Conservation (phyloP, 2,797 vertebrate species). For the Anabacerthia variegaticeps region DNA sequence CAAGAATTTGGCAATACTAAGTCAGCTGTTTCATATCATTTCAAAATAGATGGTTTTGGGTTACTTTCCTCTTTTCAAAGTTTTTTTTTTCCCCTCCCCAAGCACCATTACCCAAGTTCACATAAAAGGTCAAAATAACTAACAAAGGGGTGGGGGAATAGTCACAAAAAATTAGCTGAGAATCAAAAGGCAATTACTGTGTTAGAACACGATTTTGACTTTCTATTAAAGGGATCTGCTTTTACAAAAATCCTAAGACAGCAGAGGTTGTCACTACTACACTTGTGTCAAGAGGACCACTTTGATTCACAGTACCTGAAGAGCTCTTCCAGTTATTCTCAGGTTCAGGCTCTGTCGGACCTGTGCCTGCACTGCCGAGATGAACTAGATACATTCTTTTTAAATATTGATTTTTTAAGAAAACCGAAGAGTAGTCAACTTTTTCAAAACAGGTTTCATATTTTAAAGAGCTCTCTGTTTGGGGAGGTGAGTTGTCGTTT, state of each 20-base stretch:
- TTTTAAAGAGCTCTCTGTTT: background rate
- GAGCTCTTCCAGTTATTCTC: background rate
- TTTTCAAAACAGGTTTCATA: background rate
- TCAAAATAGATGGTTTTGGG: background rate
- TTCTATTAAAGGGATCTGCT: background rate
- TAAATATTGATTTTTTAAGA: background rate
- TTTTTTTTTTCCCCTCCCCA: background rate
- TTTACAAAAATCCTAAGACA: background rate
- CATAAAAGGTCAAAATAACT: background rate
- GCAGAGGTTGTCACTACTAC: background rate
- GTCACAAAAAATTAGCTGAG: background rate
- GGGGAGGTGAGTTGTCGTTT: fast-evolving
- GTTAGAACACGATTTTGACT: background rate
- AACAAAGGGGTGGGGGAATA: background rate
- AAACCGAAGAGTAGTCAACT: background rate
- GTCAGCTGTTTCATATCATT: background rate
- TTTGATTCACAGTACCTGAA: background rate
- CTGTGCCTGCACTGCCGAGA: background rate
- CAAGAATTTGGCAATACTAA: constrained; percentile 24
- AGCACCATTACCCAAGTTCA: background rate
- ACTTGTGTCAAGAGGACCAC: background rate
- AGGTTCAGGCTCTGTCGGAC: background rate
- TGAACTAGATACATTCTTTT: background rate
- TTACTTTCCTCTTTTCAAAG: constrained; percentile 41
- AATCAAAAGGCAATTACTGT: background rate